Base-by-base conservation (phyloP, 2,113 vertebrate genomes). In the Cavia aperea region DNA sequence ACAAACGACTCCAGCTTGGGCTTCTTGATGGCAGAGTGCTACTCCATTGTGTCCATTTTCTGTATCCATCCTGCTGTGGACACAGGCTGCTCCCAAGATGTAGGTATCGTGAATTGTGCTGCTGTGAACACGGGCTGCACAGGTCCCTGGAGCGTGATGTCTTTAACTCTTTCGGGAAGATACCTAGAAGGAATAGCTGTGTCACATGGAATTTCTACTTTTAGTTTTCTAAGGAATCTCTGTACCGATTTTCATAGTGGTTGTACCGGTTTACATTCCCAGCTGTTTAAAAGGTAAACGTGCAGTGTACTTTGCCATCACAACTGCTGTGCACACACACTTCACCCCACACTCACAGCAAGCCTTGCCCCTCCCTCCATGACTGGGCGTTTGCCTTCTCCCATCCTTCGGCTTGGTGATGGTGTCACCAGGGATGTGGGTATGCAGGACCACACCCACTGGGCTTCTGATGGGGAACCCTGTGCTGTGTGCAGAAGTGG, bases 381-480 rank as follows among this genome's bases (percentile, higher is more conserved):
- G 3, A 29, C 4, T 16, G 46, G 21, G 8, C 8, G 26, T 9
- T 4, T 5, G 29, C 5, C 11, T 12, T 13, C 56, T 39, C 24
- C 21, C 63, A 3, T 31, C n/a, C n/a, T 9, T 51, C 1, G 62
- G 51, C 31, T 6, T 0, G 21, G 9, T 26, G 75, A 19, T 13
- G 7, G 9, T 54, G 60, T n/a, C 24, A 36, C 73, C 23, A 14
- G 5, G 75, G n/a, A 29, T 23, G 1, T 0, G 4, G 39, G 23
- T 7, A 0, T 4, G 5, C 12, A 3, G 2, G 1, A 3, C 19
- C 4, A 6, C 1, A 33, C 0, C n/a, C 16, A 10, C 19, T 3
- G 51, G 49, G 5, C 1, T 29, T 36, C 39, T 51, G 12, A 5
- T 24, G 16, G 10, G 16, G 39, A 39, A 0, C 60, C 60, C 73